Conservation (phyloP, 2,113 vertebrate species). For the Turnix velox region DNA sequence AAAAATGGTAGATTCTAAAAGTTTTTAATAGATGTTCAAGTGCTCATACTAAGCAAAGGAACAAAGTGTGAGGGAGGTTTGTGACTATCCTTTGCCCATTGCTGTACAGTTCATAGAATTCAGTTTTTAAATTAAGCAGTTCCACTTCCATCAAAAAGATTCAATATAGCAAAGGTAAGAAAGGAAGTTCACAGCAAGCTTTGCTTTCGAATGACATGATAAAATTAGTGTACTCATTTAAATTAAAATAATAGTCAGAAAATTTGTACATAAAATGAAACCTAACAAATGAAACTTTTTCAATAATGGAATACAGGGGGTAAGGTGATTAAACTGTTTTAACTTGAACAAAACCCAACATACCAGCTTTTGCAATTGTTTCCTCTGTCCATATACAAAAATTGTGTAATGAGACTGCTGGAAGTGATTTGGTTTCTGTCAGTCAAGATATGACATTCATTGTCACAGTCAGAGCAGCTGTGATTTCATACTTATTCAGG, state of each 20-base stretch:
- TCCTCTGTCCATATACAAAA: neutral
- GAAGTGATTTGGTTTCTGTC: constrained; percentile 7
- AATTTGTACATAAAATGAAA: neutral
- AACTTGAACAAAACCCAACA: too few species aligned
- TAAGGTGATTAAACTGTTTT: neutral
- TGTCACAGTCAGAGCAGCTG: neutral
- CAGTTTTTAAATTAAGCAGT: neutral
- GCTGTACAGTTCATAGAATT: neutral
- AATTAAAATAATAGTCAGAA: neutral
- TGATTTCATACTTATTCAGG: neutral
- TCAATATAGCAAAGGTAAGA: neutral
- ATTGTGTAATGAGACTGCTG: neutral
- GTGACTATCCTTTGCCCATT: neutral
- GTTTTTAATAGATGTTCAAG: neutral
- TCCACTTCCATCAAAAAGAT: neutral
- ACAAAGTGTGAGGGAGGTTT: neutral
- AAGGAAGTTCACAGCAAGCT: neutral
- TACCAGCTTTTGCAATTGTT: neutral
- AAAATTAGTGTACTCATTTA: neutral
- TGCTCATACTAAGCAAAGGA: neutral
- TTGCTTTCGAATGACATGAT: neutral
- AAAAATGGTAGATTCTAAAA: neutral
- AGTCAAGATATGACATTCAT: neutral
- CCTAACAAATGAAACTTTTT: neutral
- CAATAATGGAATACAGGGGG: neutral